Base-by-base conservation (phyloP, 1,140 invertebrate species). In the Drosophila melanica region DNA sequence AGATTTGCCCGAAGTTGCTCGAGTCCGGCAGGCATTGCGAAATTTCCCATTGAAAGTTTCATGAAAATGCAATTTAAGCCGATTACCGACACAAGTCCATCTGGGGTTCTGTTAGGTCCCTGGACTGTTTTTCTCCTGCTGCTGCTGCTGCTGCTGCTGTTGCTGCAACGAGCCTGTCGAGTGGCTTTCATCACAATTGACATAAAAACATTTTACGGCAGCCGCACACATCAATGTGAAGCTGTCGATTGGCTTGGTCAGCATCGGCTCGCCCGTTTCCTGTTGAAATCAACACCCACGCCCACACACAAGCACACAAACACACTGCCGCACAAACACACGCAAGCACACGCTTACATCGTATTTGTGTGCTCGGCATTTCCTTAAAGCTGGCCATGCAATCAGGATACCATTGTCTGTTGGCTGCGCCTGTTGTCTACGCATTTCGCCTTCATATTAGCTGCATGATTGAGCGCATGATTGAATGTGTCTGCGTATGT, bases 351-450 rank as follows among this genome's bases (percentile, higher is more conserved):
- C 9, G n/a, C 35, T 48, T 27, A 27, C 27, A 35, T 45, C 58
- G 35, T 42, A 41, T 14, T 12, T 57, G 48, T 57, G 18, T 45
- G 23, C 23, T 69, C 66, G 27, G 58, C 79, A 76, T 82, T 86
- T 87, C 84, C 84, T 87, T 87, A 82, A 86, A 82, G 68, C 76
- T 59, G 62, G 79, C 68, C 79, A 53, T 57, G 51, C 84, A 87
- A 87, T 89, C 82, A 87, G 84, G 65, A 82, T 73, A 67, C 82
- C 71, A 89, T 87, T 89, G 82, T 86, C 79, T 72, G 67, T 45
- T 54, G 33, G 50, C 57, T 59, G 59, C 41, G 39, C 9, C 30
- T 59, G 42, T 20, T 80, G 50, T 58, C 75, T 58, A 54, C 33
- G 48, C 54, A 53, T 54, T 58, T 50, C 66, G 54, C 67, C 73